phyloP scores from a whole-genome alignment of 2,888 invertebrate species.

The Sinotaia quadrata region DNA sequence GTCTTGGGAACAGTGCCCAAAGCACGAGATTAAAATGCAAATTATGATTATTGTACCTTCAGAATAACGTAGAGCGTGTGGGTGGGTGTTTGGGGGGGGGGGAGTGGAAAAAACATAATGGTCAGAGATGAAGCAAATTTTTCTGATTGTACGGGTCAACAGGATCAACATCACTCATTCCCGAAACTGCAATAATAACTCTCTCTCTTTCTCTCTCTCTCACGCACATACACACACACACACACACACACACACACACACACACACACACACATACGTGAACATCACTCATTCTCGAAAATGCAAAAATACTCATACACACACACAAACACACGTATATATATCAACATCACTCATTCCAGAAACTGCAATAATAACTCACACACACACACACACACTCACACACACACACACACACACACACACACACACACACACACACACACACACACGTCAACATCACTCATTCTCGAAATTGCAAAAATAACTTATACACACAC shows the following conservation, averaged over 20 bases:
- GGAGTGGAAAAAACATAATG: not conserved
- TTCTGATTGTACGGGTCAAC: too few relatives aligned
- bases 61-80: too few relatives aligned
- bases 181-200: too few relatives aligned
- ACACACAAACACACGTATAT: not conserved
- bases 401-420: constrained; percentile 7
- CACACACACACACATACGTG: too few relatives aligned
- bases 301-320: not conserved
- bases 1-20: too few relatives aligned
- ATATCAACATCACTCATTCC: not conserved
- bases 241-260: too few relatives aligned
- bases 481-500: not conserved
- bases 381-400: constrained; percentile 6
- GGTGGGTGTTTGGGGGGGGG: not conserved
- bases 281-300: not conserved
- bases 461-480: not conserved
- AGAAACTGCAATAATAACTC: not conserved
- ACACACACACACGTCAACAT: not conserved
- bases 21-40: too few relatives aligned
- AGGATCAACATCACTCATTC: too few relatives aligned
- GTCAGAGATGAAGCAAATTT: too few relatives aligned
- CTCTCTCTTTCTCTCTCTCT: too few relatives aligned
- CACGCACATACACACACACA: too few relatives aligned
- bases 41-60: too few relatives aligned
- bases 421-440: constrained; percentile 2